Base-by-base conservation (phyloP, 2,888 invertebrate genomes). In the Eupeodes latifasciatus region DNA sequence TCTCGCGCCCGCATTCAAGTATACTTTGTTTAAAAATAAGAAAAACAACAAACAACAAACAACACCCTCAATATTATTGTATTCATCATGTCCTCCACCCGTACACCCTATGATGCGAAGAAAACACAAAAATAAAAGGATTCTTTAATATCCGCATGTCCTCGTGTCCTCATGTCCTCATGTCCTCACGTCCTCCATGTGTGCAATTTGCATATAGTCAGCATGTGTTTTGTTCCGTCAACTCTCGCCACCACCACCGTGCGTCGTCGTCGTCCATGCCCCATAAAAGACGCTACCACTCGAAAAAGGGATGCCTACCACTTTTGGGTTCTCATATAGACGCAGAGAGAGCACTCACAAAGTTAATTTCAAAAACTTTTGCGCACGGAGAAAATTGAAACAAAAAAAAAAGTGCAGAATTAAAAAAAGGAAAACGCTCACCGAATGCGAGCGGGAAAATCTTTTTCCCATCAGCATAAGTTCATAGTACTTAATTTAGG, bases 401-500 rank as follows among this genome's bases (percentile, higher is more conserved):
- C 12, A 10, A 47, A 47, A 47, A 44, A 2, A 27, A 12, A 71
- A 51, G 72, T 72, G 57, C 19, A n/a, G 74, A 19, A 19, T 12
- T 36, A 66, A 57, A 9, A 83, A 84, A 14, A 47, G 0, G 0
- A 6, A 4, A 40, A 62, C 62, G 57, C 75, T 84, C 69, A 79
- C n/a, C 11, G 34, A 74, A 84, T 75, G 81, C 75, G 85, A 88
- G 88, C 88, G 88, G 85, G 85, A 88, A 88, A 84, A 85, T 87
- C 82, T 83, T 84, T 85, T 85, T 85, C 69, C 74, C 81, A 69
- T 80, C 66, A 69, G 55, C 81, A 81, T 64, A 78, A 59, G 81
- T 81, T 88, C 78, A 81, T 71, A 78, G 78, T 62, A 88, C 85
- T 88, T 85, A 81, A 88, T 85, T 88, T 81, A 88, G 88, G 88